Evolutionary conservation across 1,140 invertebrate genomes (phyloP).

Genomic region (Platorchestia sp.): DNA sequence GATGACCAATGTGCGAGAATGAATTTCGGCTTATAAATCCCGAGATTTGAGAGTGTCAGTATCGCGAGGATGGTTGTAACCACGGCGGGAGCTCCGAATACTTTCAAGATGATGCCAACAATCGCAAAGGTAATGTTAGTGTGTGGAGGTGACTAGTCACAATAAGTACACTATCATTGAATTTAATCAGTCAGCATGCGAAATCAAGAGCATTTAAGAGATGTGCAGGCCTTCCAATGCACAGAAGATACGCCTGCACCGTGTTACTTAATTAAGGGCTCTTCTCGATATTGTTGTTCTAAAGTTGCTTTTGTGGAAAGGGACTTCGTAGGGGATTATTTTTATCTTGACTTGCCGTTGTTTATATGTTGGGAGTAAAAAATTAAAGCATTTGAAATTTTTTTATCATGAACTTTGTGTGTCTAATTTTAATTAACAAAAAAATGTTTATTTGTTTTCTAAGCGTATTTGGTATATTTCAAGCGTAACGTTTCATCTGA

Average conservation of each 20-base stretch:
- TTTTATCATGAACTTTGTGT: too few relatives aligned
- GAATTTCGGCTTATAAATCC: not conserved
- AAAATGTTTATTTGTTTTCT: too few relatives aligned
- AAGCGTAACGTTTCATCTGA: too few relatives aligned
- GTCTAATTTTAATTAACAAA: too few relatives aligned
- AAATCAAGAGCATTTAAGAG: not conserved
- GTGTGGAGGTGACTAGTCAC: not conserved
- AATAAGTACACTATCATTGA: not conserved
- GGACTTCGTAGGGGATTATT: not conserved
- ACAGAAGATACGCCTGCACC: not conserved
- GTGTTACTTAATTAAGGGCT: not conserved
- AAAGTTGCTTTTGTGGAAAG: too few relatives aligned
- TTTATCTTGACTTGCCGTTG: not conserved
- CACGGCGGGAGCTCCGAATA: not conserved
- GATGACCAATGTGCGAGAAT: constrained; percentile 6
- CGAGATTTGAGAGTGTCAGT: not conserved
- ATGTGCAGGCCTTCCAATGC: not conserved
- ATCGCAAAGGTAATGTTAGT: not conserved
- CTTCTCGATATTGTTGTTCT: too few relatives aligned
- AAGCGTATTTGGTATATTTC: too few relatives aligned
- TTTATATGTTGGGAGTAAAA: not conserved
- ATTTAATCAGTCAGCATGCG: not conserved
- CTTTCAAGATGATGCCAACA: not conserved
- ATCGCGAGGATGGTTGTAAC: not conserved
- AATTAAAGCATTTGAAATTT: too few relatives aligned